phyloP scores from a whole-genome alignment of 1,140 invertebrate species.

The Ceratina calcarata region DNA sequence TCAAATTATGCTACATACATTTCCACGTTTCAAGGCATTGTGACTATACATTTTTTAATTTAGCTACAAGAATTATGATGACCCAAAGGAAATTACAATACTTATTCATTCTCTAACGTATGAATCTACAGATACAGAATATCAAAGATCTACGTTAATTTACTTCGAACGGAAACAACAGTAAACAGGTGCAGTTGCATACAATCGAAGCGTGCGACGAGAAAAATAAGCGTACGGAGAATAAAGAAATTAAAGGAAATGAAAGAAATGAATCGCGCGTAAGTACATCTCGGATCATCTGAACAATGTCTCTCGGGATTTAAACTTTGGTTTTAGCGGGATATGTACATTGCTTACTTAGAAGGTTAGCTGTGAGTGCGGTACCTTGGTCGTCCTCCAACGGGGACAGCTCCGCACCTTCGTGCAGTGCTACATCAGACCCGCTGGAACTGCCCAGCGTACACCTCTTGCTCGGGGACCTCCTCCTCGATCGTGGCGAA shows the following conservation, averaged over 20 bases:
- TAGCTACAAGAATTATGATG: no score
- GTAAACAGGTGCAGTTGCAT: neutral
- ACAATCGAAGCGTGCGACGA: neutral
- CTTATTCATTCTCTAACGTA: no score
- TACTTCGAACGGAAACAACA: neutral
- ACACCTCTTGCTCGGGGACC: slow-evolving; percentile 76
- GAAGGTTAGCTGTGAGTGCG: slow-evolving; percentile 76
- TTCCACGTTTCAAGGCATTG: no score
- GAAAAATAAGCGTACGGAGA: neutral
- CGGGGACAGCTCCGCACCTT: slow-evolving; percentile 81
- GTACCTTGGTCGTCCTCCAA: slow-evolving; percentile 81
- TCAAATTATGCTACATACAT: no score
- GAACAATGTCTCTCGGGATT: slow-evolving; percentile 10
- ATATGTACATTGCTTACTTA: slow-evolving; percentile 81
- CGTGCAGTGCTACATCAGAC: slow-evolving; percentile 84
- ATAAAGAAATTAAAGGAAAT: neutral
- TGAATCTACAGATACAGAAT: no score
- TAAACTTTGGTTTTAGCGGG: slow-evolving; percentile 65
- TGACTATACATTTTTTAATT: neutral
- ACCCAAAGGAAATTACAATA: no score
- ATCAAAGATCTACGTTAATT: no score
- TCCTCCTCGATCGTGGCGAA: slow-evolving; percentile 71
- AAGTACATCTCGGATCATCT: neutral
- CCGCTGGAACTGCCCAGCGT: slow-evolving; percentile 84
- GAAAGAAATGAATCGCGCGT: neutral